These are phyloP conservation scores for Vespertilio murinus DNA, from an alignment of 2,797 vertebrate species.

Conservation along the genomic window DNA sequence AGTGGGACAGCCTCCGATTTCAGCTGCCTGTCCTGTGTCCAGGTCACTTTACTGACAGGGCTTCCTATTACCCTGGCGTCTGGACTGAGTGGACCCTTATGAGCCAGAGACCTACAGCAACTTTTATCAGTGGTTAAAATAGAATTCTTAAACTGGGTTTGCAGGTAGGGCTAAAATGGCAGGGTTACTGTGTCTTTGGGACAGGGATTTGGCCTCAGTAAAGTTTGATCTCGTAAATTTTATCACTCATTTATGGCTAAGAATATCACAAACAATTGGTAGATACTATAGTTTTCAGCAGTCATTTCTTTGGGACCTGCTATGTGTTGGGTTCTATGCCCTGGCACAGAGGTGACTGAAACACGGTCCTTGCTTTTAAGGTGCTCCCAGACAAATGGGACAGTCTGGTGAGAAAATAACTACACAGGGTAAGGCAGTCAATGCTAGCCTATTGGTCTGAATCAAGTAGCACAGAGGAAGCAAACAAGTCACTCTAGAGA, in stretches of 20 bases:
- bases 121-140: background rate
- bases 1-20: slow-evolving; percentile 28
- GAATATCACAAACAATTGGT: background rate
- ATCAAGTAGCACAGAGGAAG: background rate
- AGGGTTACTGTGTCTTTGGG: slow-evolving; percentile 18
- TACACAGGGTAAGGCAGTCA: background rate
- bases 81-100: slow-evolving; percentile 18
- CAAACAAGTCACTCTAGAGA: background rate
- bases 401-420: slow-evolving; percentile 1
- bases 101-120: background rate
- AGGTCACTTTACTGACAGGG: background rate
- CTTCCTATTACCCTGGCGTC: slow-evolving; percentile 20
- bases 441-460: slow-evolving; percentile 21
- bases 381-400: background rate
- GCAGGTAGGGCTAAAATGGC: background rate
- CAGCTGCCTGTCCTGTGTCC: background rate
- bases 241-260: slow-evolving; percentile 30
- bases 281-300: background rate
- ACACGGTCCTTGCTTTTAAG: background rate
- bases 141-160: slow-evolving; percentile 43
- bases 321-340: background rate
- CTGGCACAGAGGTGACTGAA: slow-evolving; percentile 4
- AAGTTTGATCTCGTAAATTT: background rate
- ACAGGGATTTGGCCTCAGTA: background rate
- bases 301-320: background rate